Evolutionary conservation across 2,888 invertebrate genomes (phyloP), one percentile per base, ranked within the genome.

Genomic region (Baronia brevicornis): DNA sequence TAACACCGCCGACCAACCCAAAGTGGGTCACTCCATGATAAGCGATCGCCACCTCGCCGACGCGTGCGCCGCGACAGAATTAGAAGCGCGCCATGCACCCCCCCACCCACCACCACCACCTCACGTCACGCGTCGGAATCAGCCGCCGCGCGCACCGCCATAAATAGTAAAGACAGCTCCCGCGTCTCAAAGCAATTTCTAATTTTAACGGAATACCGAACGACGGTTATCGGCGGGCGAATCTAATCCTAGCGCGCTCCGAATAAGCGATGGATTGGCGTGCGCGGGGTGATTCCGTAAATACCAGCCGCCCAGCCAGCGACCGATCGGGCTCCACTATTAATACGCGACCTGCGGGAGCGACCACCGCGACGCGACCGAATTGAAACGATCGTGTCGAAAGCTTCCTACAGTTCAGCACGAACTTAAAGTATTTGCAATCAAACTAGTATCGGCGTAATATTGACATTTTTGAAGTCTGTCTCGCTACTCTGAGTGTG

Each of bases 101-200:
- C n/a, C n/a, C n/a, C n/a, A n/a, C n/a, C n/a, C n/a, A n/a, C n/a
- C n/a, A n/a, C n/a, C n/a, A n/a, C n/a, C n/a, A n/a, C n/a, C n/a
- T n/a, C n/a, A n/a, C n/a, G n/a, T n/a, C 74, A 60, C 69, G 64
- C 51, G 46, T 58, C 53, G 47, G 48, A 62, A 57, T 63, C 60
- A 66, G 65, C 60, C 51, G 46, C 56, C 49, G 54, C 65, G 49
- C 44, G 60, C 80, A 70, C 60, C 70, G 75, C 82, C 82, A 78
- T 82, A 82, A 79, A 82, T 82, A 82, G 82, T 72, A 66, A 82
- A 80, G 68, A 66, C 68, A 61, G 61, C 69, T 63, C 65, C 63
- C 64, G 64, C 57, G 51, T 57, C 55, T 60, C 51, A 57, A 62
- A 68, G 68, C 66, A 61, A 66, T 70, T 67, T 78, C 79, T 80